Conservation (phyloP, 2,797 vertebrate species). For the Eulemur albifrons region DNA sequence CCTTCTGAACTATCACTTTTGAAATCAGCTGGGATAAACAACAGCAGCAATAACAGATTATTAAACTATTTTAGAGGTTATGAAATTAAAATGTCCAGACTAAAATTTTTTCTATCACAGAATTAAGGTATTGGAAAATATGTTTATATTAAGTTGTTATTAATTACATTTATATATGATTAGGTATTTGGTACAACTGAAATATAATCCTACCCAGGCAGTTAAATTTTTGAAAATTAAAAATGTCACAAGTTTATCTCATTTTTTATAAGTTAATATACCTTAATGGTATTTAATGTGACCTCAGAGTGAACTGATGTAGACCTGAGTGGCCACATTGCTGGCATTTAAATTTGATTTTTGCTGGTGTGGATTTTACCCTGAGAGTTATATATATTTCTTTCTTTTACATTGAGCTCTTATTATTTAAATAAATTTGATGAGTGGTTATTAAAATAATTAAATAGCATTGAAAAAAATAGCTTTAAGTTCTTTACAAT, state of each 20-base stretch:
- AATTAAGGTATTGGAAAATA: neutral
- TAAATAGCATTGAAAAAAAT: neutral
- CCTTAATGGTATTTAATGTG: neutral
- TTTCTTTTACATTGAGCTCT: neutral
- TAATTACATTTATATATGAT: neutral
- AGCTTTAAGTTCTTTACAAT: neutral
- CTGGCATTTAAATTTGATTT: constrained; percentile 6
- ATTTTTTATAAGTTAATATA: neutral
- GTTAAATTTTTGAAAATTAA: constrained; percentile 39
- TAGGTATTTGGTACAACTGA: constrained; percentile 22
- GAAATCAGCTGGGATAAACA: neutral
- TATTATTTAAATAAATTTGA: neutral
- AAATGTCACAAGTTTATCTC: neutral
- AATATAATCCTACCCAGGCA: neutral
- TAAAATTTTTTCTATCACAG: neutral
- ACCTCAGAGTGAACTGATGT: neutral
- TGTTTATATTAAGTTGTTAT: constrained; percentile 14
- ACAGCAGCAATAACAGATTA: neutral
- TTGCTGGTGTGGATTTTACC: neutral
- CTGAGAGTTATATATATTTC: neutral
- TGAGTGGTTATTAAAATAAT: neutral
- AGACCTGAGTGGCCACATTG: neutral
- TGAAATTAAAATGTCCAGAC: neutral
- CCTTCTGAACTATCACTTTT: neutral
- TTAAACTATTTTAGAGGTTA: constrained; percentile 14